Percentiles rank a stretch among this genome's conserved stretches.
phyloP scores from a whole-genome alignment of 2,797 vertebrate genomes.

The Falco concolor region DNA sequence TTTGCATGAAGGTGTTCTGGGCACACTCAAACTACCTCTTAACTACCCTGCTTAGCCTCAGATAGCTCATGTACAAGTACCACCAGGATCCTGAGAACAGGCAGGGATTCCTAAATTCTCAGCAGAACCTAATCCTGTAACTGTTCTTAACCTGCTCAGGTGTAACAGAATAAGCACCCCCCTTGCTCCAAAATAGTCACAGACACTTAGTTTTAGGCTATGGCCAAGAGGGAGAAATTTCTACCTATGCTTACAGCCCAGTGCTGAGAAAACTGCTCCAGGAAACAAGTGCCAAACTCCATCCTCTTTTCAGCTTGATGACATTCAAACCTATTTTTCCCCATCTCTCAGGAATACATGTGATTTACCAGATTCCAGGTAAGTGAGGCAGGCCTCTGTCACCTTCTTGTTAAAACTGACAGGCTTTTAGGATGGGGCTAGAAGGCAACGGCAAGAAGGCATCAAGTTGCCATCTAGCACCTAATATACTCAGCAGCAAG shows the following conservation, averaged over 20 bases:
- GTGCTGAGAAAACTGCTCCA: not conserved
- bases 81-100: not conserved
- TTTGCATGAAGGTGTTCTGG: not conserved
- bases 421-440: not conserved
- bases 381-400: rapidly evolving
- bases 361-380: not conserved
- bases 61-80: not conserved
- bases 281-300: not conserved
- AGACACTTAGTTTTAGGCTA: not conserved
- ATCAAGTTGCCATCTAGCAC: not conserved
- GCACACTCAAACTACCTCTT: not conserved
- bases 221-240: not conserved
- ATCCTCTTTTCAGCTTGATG: not conserved
- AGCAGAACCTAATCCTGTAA: not conserved
- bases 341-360: not conserved
- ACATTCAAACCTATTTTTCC: not conserved
- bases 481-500: not conserved
- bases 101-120: not conserved
- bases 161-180: not conserved
- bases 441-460: not conserved
- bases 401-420: not conserved
- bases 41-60: not conserved
- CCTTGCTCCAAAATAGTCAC: not conserved
- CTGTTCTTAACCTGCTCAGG: not conserved
- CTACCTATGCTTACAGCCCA: not conserved